A percentile compares a stretch with the other conserved stretches of the same genome.
Evolutionary conservation across 1,140 invertebrate genomes (phyloP).

Genomic region (Penaeus indicus): DNA sequence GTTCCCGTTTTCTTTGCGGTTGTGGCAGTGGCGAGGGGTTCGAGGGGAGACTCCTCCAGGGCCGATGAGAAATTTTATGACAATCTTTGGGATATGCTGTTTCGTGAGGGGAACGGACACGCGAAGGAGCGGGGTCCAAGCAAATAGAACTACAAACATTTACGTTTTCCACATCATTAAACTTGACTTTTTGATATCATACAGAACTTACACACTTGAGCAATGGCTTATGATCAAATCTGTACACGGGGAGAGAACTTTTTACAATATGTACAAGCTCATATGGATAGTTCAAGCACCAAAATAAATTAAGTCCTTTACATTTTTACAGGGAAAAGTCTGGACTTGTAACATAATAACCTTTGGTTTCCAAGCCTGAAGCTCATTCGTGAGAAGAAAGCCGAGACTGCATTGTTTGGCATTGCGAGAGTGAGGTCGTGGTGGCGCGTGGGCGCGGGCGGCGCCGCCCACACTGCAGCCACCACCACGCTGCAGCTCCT

Average conservation of each 20-base stretch:
- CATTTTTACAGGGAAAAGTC: slow-evolving; percentile 22
- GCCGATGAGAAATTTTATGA: slow-evolving; percentile 7
- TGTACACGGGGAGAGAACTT: slow-evolving; percentile 31
- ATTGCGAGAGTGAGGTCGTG: no score
- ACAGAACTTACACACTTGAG: slow-evolving; percentile 44
- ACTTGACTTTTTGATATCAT: slow-evolving; percentile 35
- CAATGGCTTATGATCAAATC: slow-evolving; percentile 39
- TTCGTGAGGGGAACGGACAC: background rate
- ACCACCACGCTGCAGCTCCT: no score
- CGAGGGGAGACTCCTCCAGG: no score
- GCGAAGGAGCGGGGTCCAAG: slow-evolving; percentile 12
- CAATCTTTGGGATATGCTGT: slow-evolving; percentile 33
- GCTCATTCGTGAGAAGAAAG: background rate
- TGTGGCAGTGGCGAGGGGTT: no score
- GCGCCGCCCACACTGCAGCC: no score
- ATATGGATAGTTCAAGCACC: slow-evolving; percentile 20
- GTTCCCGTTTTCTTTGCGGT: no score
- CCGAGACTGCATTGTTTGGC: no score
- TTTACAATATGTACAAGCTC: slow-evolving; percentile 32
- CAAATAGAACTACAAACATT: slow-evolving; percentile 40
- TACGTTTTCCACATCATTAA: slow-evolving; percentile 21
- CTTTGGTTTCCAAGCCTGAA: slow-evolving; percentile 41
- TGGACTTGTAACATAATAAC: slow-evolving; percentile 38
- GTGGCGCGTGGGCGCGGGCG: no score
- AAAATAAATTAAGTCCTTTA: slow-evolving; percentile 45